These are phyloP conservation scores for Aphidius colemani DNA, from an alignment of 2,888 invertebrate genomes.

Conservation along the genomic window DNA sequence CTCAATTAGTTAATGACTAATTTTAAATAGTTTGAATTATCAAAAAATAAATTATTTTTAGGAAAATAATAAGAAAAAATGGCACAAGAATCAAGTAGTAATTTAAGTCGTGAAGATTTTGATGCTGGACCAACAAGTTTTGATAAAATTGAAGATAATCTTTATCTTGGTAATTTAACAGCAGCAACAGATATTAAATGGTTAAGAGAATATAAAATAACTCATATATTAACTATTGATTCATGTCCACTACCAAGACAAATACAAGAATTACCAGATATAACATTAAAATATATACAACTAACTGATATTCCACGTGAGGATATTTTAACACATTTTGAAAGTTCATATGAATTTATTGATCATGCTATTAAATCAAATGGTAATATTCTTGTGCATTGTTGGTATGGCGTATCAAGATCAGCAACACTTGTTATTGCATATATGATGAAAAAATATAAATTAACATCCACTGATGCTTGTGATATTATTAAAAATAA, in stretches of 20 bases:
- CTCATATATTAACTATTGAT: constrained; percentile 82
- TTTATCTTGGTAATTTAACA: constrained; percentile 74
- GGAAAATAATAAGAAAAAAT: constrained; percentile 31
- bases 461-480: constrained; percentile 74
- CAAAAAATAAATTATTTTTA: background rate
- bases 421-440: constrained; percentile 87
- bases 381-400: constrained; percentile 83
- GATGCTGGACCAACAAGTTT: constrained; percentile 66
- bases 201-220: constrained; percentile 70
- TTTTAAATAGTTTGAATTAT: background rate
- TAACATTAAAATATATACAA: constrained; percentile 77
- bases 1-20: background rate
- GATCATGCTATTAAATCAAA: constrained; percentile 67
- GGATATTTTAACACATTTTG: constrained; percentile 80
- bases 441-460: constrained; percentile 84
- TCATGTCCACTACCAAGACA: constrained; percentile 81
- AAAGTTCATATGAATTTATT: constrained; percentile 79
- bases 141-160: constrained; percentile 63
- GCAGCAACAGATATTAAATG: constrained; percentile 77
- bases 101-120: constrained; percentile 60
- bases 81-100: constrained; percentile 35
- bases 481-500: constrained; percentile 72
- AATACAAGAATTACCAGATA: constrained; percentile 69
- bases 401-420: constrained; percentile 89
- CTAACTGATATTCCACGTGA: constrained; percentile 84